Conservation (phyloP, 1,140 invertebrate species). For the Drosophila leontia region DNA sequence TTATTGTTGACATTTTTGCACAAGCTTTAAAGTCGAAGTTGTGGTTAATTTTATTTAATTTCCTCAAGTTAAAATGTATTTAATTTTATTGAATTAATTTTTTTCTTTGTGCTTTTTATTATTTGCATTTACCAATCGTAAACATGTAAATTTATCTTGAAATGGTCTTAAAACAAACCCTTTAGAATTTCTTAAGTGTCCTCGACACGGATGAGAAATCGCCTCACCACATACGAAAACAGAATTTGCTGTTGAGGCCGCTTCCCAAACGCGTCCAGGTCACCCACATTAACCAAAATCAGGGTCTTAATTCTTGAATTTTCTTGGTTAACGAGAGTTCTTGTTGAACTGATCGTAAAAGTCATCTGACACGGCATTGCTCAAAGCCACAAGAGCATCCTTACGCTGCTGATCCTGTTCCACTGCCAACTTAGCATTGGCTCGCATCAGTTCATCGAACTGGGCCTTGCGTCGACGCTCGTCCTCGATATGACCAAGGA, state of each 20-base stretch:
- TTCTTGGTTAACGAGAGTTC: conserved; percentile 87
- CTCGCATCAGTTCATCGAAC: conserved; percentile 69
- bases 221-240: neutral
- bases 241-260: neutral
- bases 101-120: neutral
- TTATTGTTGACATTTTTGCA: neutral
- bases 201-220: conserved; percentile 19
- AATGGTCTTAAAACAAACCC: neutral
- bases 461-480: conserved; percentile 83
- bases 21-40: too few relatives aligned
- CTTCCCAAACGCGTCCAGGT: conserved; percentile 21
- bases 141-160: conserved; percentile 20
- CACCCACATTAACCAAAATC: neutral
- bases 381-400: conserved; percentile 89
- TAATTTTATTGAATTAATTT: neutral
- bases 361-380: conserved; percentile 88
- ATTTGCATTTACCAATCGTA: neutral
- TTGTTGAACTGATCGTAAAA: conserved; percentile 93
- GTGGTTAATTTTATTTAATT: neutral
- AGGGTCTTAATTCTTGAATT: neutral
- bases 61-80: neutral
- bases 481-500: conserved; percentile 86
- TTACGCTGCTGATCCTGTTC: conserved; percentile 88
- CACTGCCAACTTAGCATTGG: conserved; percentile 87
- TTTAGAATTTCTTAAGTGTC: neutral